Percentiles rank a stretch among this genome's conserved stretches.
These are phyloP conservation scores for Apodemia duryi DNA, from an alignment of 2,888 invertebrate genomes.

Conservation along the genomic window DNA sequence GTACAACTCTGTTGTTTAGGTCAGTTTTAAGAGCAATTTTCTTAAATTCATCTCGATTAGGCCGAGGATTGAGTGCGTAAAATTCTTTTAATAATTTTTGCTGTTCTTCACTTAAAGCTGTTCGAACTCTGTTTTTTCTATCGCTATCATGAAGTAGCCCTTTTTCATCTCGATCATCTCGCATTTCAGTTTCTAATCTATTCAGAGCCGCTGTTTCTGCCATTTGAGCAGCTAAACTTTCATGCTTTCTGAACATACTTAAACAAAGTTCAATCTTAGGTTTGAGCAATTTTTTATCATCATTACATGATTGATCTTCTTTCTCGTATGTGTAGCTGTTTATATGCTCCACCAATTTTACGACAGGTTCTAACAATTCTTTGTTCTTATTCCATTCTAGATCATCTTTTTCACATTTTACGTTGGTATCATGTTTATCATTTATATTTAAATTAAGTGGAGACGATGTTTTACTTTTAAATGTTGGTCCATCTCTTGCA, in stretches of 20 bases:
- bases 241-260: constrained; percentile 80
- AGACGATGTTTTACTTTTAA: constrained; percentile 4
- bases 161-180: constrained; percentile 73
- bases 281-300: constrained; percentile 81
- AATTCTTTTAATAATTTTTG: constrained; percentile 92
- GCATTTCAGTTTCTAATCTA: constrained; percentile 70
- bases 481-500: neutral
- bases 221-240: constrained; percentile 88
- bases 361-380: constrained; percentile 47
- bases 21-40: constrained; percentile 90
- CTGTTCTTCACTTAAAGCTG: constrained; percentile 96
- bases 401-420: constrained; percentile 44
- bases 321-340: constrained; percentile 76
- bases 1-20: constrained; percentile 88
- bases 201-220: constrained; percentile 82
- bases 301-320: constrained; percentile 80
- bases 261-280: constrained; percentile 85
- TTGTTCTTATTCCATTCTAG: constrained; percentile 3
- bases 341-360: constrained; percentile 32
- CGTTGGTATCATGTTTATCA: neutral
- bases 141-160: constrained; percentile 81
- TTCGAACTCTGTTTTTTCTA: constrained; percentile 93
- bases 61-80: constrained; percentile 93
- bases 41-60: constrained; percentile 95
- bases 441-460: neutral